A percentile compares a stretch with the other conserved stretches of the same genome.
Evolutionary conservation across 2,113 vertebrate species (phyloP).

Genomic region (Anseranas semipalmata): DNA sequence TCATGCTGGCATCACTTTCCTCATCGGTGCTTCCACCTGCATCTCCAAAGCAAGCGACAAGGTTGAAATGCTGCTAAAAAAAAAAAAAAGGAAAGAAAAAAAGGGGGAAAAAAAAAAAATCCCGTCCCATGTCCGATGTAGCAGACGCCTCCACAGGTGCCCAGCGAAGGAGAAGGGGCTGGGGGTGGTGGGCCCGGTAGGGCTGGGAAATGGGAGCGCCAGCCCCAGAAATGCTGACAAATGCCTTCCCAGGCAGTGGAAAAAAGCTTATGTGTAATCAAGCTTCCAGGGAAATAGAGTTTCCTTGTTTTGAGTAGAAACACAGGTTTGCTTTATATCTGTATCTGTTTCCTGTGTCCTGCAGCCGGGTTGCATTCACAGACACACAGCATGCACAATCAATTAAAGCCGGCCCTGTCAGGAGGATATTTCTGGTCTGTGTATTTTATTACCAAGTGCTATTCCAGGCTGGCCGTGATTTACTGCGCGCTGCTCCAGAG

Average conservation of each 20-base stretch:
- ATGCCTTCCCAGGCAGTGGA: not conserved
- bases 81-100: not conserved
- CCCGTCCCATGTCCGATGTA: accelerated
- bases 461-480: not conserved
- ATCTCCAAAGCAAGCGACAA: accelerated
- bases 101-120: accelerated
- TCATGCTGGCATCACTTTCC: accelerated
- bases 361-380: not conserved
- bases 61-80: not conserved
- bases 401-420: not conserved
- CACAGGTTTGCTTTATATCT: not conserved
- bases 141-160: accelerated
- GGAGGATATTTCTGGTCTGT: not conserved
- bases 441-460: not conserved
- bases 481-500: not conserved
- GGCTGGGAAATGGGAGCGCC: no score
- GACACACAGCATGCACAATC: not conserved
- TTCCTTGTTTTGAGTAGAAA: not conserved
- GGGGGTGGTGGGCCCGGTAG: not conserved
- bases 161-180: not conserved
- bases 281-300: not conserved
- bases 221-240: not conserved
- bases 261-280: not conserved
- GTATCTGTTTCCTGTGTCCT: not conserved
- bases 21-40: not conserved